Evolutionary conservation across 2,888 invertebrate species (phyloP), one percentile per base, ranked within the genome.

Genomic region (Epinotia bilunana): DNA sequence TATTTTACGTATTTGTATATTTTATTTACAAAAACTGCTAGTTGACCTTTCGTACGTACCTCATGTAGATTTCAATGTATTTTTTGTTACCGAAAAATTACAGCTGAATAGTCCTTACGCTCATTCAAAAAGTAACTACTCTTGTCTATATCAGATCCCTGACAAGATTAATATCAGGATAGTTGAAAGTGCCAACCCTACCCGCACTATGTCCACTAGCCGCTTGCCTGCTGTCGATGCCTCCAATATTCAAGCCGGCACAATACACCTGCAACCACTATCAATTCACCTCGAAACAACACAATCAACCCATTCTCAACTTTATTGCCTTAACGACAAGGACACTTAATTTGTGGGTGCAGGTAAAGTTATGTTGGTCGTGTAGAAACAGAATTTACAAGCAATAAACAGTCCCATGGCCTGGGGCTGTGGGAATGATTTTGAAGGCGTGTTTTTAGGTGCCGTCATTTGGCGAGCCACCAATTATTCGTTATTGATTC

Each of bases 201-300:
- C 5, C 5, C 20, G 23, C 67, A 78, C 80, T 77, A 79, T 79
- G 79, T 79, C 80, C 82, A 82, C 83, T 79, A 76, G 76, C 65
- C 84, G 83, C 83, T 82, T 80, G 83, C 85, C 81, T 82, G 83
- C 85, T 82, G 83, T 81, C 77, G 78, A 79, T 78, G 79, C 81
- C 78, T 82, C 79, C 83, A 85, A 86, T 86, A 87, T 86, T 83
- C 84, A 84, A 76, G 79, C 78, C 79, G 78, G 77, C 80, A 82
- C 84, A 83, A 85, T 83, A 81, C 80, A 79, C 77, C 78, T 76
- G 28, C 55, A 53, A 68, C 75, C 49, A 49, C 39, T n/a, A 11
- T 60, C 20, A 5, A 13, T 46, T 53, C 67, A 67, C 53, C n/a
- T 16, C 20, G 33, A 23, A 70, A 63, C 12, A 13, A 60, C 18